These are phyloP conservation scores for Helobdella robusta DNA, from an alignment of 2,888 invertebrate genomes.

Conservation along the genomic window DNA sequence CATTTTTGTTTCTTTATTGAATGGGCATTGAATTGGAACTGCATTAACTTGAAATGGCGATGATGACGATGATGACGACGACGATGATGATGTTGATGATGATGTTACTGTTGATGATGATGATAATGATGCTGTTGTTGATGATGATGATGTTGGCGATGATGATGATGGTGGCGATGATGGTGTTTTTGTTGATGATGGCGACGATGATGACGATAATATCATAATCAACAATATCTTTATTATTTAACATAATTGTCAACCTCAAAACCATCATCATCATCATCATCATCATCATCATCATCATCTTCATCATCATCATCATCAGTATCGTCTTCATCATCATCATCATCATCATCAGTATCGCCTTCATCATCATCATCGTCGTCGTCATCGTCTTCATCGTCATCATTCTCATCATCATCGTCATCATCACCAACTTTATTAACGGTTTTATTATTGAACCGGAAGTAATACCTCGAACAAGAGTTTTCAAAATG, in stretches of 20 bases:
- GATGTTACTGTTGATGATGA: constrained; percentile 11
- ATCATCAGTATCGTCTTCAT: not conserved
- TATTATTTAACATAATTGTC: constrained; percentile 1
- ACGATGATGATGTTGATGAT: constrained; percentile 19
- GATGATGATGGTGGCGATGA: constrained; percentile 22
- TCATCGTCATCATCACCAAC: no score
- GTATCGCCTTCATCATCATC: not conserved
- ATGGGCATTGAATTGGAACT: not conserved
- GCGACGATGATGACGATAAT: constrained; percentile 17
- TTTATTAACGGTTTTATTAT: no score
- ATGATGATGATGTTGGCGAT: constrained; percentile 20
- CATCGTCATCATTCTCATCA: no score
- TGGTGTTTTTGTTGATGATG: constrained; percentile 17
- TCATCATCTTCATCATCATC: constrained; percentile 9
- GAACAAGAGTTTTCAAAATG: constrained; percentile 2
- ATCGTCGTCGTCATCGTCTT: no score
- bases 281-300: constrained; percentile 10
- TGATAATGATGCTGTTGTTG: constrained; percentile 21
- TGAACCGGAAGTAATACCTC: no score
- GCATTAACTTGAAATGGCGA: constrained; percentile 8
- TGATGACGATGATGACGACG: constrained; percentile 12
- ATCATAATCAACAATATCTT: no score
- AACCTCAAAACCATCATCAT: constrained; percentile 2
- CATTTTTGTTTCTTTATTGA: not conserved
- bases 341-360: not conserved